These are phyloP conservation scores for Lepilemur septentrionalis DNA, from an alignment of 2,797 vertebrate species.

Conservation along the genomic window DNA sequence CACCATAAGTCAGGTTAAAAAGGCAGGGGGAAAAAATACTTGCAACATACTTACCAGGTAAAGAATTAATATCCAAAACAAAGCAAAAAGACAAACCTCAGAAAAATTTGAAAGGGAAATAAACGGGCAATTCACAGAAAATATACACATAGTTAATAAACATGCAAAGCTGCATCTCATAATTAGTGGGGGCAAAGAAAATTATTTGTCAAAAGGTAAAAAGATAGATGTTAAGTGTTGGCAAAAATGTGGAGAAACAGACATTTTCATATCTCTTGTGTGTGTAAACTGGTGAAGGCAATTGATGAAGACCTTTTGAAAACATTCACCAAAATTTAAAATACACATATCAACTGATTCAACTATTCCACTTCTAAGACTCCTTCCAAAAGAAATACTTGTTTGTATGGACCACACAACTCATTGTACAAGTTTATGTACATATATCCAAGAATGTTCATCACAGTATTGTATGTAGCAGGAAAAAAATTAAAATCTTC, in stretches of 20 bases:
- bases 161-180: background rate
- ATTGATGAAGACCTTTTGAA: background rate
- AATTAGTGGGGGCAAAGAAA: background rate
- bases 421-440: background rate
- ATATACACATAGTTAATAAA: background rate
- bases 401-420: background rate
- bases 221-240: background rate
- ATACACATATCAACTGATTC: background rate
- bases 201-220: background rate
- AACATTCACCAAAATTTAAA: background rate
- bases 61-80: background rate
- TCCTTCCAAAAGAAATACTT: background rate
- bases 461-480: background rate
- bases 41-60: background rate
- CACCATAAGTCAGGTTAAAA: background rate
- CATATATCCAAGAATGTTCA: background rate
- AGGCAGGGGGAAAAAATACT: background rate
- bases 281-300: background rate
- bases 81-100: background rate
- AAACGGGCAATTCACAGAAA: conserved; percentile 4
- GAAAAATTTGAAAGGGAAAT: background rate
- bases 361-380: background rate
- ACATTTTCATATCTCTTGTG: background rate
- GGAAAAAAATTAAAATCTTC: background rate
- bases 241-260: background rate